Base-by-base conservation (phyloP, 2,797 vertebrate genomes). In the Xerus rutilus region DNA sequence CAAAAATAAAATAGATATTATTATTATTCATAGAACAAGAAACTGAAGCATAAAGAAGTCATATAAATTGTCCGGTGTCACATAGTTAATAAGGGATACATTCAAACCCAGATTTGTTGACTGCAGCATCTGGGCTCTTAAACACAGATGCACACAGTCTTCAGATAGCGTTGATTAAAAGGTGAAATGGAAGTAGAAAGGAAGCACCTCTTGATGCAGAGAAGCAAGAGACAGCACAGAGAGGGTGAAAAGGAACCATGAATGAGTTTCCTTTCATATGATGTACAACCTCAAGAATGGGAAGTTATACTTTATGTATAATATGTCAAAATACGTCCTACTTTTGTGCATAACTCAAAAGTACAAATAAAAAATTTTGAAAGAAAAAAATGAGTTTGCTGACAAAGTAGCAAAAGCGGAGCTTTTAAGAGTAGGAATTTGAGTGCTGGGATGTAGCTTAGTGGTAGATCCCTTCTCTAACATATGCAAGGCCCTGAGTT, bases 21-120 rank as follows among this genome's bases (percentile, higher is more conserved):
- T 64, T 84, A 83, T 64, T 47, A 86, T 64, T 89, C 79, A 85
- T 25, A 79, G 49, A 69, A 86, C 7, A 74, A 79, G 74, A 94
- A 70, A 57, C 35, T 76, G 43, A 59, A 59, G 59, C 9, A 59
- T 81, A 52, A 15, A 72, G 69, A 92, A n/a, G 49, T 82, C 39
- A 54, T n/a, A 54, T 52, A 86, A 93, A 90, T 83, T 69, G 25
- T 45, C 47, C 57, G 69, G 8, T 62, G 25, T 81, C n/a, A 52
- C 49, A 57, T n/a, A 43, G 4, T 88, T 94, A 81, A 49, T 35
- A 96, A 86, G 12, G 62, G 81, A 92, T 32, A 21, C 13, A 78
- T 65, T 77, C n/a, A 86, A 92, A 92, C 23, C 52, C 86, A 89
- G n/a, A 43, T 72, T 89, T 85, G 14, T 47, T 93, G 28, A 88